Evolutionary conservation across 1,140 invertebrate genomes (phyloP).

Genomic region (Micrasema longulum): DNA sequence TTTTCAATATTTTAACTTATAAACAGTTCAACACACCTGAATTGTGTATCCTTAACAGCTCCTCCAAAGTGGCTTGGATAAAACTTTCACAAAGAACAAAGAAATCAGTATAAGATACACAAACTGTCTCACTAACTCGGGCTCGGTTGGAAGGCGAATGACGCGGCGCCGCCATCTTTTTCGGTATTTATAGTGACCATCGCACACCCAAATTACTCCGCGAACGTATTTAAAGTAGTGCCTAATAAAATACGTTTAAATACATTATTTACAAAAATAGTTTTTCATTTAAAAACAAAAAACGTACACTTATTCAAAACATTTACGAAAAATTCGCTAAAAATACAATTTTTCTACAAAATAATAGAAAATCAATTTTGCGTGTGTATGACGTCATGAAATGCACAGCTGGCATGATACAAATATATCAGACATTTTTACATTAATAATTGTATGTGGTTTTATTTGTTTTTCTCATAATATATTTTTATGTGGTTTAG

Average conservation of each 20-base stretch:
- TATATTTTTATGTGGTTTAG: no score
- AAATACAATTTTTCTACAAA: background rate
- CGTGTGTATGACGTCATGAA: conserved; percentile 3
- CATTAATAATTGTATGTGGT: no score
- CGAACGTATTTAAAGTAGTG: conserved; percentile 25
- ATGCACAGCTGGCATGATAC: conserved; percentile 12
- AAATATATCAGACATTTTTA: no score
- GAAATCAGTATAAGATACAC: conserved; percentile 14
- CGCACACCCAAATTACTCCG: conserved; percentile 23
- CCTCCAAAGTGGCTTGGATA: conserved; percentile 27
- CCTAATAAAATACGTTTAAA: background rate
- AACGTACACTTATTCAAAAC: no score
- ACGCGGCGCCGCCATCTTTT: background rate
- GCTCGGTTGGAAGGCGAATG: conserved; percentile 21
- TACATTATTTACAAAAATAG: no score
- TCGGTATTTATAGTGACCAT: background rate
- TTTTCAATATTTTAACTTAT: conserved; percentile 32
- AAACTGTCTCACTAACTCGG: background rate
- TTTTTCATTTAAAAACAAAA: no score
- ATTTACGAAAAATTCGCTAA: no score
- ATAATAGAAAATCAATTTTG: background rate
- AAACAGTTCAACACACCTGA: conserved; percentile 43
- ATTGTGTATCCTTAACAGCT: conserved; percentile 39
- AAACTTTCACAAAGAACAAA: conserved; percentile 6
- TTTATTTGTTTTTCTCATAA: no score